Conservation (phyloP, 2,888 invertebrate genomes). For the Leptogaster cylindrica region DNA sequence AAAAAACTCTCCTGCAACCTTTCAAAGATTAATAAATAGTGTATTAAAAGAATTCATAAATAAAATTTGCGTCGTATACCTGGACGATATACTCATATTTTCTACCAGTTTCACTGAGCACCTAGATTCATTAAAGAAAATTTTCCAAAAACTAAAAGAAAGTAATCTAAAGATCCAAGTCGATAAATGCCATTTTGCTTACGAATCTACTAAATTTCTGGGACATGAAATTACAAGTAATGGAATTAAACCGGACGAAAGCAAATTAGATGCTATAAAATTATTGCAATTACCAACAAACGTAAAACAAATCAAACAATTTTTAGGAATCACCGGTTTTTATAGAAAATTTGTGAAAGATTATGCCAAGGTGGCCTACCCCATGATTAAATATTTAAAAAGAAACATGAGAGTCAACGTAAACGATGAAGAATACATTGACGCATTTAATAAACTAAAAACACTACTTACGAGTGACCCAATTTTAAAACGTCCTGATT, state of each 20-base stretch:
- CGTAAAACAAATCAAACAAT: slow-evolving; percentile 36
- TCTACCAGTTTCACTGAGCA: slow-evolving; percentile 7
- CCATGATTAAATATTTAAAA: slow-evolving; percentile 46
- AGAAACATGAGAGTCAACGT: slow-evolving; percentile 36
- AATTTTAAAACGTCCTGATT: no score
- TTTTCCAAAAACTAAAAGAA: slow-evolving; percentile 13
- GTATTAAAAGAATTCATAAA: slow-evolving; percentile 11
- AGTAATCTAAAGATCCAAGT: slow-evolving; percentile 39
- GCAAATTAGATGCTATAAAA: slow-evolving; percentile 48
- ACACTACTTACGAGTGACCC: no score
- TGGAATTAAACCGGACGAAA: slow-evolving; percentile 51
- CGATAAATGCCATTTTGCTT: slow-evolving; percentile 37
- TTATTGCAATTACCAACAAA: slow-evolving; percentile 24
- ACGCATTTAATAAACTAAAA: no score
- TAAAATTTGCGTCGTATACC: slow-evolving; percentile 16
- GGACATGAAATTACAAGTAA: slow-evolving; percentile 39
- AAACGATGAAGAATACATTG: no score
- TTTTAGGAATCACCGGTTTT: slow-evolving; percentile 45
- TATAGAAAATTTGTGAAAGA: no score
- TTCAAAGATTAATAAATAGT: slow-evolving; percentile 36
- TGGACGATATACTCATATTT: slow-evolving; percentile 10
- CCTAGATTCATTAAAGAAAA: not conserved
- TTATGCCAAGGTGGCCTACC: slow-evolving; percentile 40
- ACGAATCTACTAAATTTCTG: slow-evolving; percentile 36
- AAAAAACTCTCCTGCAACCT: slow-evolving; percentile 42